Base-by-base conservation (phyloP, 2,113 vertebrate species). In the Mugil cephalus region DNA sequence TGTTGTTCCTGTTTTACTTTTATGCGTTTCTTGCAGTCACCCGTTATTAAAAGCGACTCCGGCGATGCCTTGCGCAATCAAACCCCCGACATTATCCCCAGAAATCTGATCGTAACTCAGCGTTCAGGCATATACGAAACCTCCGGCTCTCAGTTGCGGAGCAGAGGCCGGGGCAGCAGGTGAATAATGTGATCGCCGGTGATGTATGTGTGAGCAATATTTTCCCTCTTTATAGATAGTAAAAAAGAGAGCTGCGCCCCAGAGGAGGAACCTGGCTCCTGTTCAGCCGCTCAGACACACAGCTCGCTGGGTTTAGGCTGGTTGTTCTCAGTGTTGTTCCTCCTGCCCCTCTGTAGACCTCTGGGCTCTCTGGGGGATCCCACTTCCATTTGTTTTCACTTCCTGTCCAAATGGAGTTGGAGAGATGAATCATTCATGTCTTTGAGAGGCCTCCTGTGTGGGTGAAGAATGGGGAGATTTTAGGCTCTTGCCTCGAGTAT, bases 311-410 rank as follows among this genome's bases (percentile, higher is more conserved):
- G 71, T 74, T 85, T 63, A 82, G 40, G 46, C 67, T 75, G 66
- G 69, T 30, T 84, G 87, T 84, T 89, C 73, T 67, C 73, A 64
- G 81, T 78, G 77, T 80, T 79, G 77, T 84, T 84, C 85, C 85
- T 85, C 66, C 60, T 62, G 68, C 69, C 43, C 55, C 48, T 30
- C 69, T 45, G 46, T 68, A 86, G 75, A 86, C 64, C 83, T 69
- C 68, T 47, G 35, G 24, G 64, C 62, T 80, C 76, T 83, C 71
- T 43, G 68, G 78, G 74, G 67, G 59, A 58, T 58, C 50, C 50
- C 68, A 34, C 79, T 52, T 78, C 76, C 82, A 86, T 93, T 92
- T 87, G 69, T 91, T 91, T 92, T 84, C 69, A 79, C 79, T 83
- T 87, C 68, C 74, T 82, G 71, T 87, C 80, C 72, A 87, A 87